Base-by-base conservation (phyloP, 92 coral and sea anemone species). In the Epizoanthus scotinus region DNA sequence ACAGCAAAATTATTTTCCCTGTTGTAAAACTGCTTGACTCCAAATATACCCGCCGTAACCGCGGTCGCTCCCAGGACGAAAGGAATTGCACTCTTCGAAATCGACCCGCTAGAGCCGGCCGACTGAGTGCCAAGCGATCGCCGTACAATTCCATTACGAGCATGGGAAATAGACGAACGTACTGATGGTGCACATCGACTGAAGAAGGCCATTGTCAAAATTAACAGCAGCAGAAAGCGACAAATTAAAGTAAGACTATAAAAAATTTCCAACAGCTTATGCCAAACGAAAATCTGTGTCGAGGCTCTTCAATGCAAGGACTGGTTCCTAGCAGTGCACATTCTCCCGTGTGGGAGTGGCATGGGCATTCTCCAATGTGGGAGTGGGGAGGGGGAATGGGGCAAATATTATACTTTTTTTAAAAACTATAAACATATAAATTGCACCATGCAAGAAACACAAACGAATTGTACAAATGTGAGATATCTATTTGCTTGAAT, bases 31-130 rank as follows among this genome's bases (percentile, higher is more conserved):
- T 81, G 77, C 67, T 81, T 92, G 21, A 86, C 91, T 36, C 88
- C 88, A 40, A 89, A 73, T 24, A 88, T 62, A 20, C 91, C 91
- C 12, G 85, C 90, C 8, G 84, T 57, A 0, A 89, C 94, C 5
- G 94, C 84, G n/a, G 97, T 80, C 5, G 98, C 98, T 17, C 97
- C 98, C 21, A 90, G 78, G 57, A 93, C 56, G 40, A 94, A 73
- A n/a, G 97, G 97, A 18, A 92, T 91, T n/a, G 91, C 97, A 70
- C 56, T 83, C 3, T 84, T 83, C 3, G 78, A 54, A 62, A 81
- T 70, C 21, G 69, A 70, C 2, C 70, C 83, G 12, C 75, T 77
- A 84, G 87, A 63, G 10, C 78, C 62, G 24, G 72, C 66, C 67
- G 82, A 83, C 73, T 79, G 75, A 6, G 78, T 49, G 82, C 78